Evolutionary conservation across 2,113 vertebrate species (phyloP).

Genomic region (human (Homo sapiens)): DNA sequence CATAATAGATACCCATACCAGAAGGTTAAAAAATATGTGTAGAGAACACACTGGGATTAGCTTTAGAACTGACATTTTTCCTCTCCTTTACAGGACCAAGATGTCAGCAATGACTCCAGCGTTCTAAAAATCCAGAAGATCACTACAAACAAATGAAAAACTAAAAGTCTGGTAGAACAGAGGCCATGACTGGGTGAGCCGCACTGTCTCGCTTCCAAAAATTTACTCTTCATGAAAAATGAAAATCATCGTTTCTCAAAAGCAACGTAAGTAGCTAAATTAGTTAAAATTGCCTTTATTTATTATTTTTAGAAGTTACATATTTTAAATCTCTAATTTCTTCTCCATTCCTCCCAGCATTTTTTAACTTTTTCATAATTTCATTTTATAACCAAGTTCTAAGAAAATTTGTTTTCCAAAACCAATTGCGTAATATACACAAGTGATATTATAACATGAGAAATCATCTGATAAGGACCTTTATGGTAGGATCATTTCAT

Average conservation of each 20-base stretch:
- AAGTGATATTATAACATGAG: neutral
- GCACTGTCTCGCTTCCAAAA: neutral
- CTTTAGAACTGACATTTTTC: neutral
- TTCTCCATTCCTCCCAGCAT: neutral
- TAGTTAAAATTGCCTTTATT: neutral
- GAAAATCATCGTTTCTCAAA: neutral
- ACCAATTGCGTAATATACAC: neutral
- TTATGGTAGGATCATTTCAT: neutral
- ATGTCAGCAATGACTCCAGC: neutral
- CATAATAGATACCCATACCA: neutral
- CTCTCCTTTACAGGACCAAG: neutral
- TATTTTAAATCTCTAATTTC: neutral
- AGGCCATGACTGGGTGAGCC: neutral
- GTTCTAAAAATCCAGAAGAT: neutral
- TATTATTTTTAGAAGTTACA: neutral
- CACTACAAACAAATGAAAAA: neutral
- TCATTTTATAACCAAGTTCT: neutral
- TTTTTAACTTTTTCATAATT: neutral
- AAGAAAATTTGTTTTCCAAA: neutral
- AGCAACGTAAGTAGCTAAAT: neutral
- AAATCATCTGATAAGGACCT: neutral
- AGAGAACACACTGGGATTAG: neutral
- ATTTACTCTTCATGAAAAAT: neutral
- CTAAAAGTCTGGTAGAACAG: neutral
- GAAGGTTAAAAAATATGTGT: neutral